A percentile compares a stretch with the other conserved stretches of the same genome.
Evolutionary conservation across 2,113 vertebrate species (phyloP).

Genomic region (Phylloscopus whistleri): DNA sequence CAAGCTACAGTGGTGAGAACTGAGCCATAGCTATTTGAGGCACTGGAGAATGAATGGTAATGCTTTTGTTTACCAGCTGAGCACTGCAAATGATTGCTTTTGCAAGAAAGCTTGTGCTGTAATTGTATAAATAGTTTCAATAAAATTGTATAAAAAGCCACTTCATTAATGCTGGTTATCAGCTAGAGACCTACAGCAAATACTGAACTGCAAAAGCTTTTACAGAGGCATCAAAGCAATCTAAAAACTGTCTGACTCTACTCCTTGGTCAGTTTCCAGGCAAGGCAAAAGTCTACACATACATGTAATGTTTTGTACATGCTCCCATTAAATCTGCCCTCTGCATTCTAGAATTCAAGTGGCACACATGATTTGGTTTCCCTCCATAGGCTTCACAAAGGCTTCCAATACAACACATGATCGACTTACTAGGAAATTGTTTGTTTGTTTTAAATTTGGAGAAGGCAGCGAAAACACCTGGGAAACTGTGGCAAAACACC

Average conservation of each 20-base stretch:
- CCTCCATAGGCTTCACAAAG: not conserved
- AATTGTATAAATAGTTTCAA: slow-evolving; percentile 1
- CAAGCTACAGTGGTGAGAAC: not conserved
- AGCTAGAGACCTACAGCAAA: not conserved
- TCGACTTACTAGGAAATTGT: not conserved
- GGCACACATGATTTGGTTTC: not conserved
- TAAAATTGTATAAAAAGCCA: not conserved
- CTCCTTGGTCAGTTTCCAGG: not conserved
- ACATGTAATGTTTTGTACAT: not conserved
- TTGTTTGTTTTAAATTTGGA: not conserved
- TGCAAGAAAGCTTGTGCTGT: not conserved
- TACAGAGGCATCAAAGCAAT: not conserved
- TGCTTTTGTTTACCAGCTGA: slow-evolving; percentile 24
- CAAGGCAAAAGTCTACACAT: not conserved
- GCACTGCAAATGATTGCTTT: not conserved
- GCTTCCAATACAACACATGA: not conserved
- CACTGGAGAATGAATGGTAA: not conserved
- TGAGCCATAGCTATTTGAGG: not conserved
- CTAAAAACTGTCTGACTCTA: not conserved
- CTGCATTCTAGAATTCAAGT: not conserved
- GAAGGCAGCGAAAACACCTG: not conserved
- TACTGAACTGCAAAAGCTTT: not conserved
- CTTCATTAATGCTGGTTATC: not conserved
- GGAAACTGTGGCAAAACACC: not conserved
- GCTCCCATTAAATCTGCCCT: not conserved